Percentiles rank a stretch among this genome's conserved stretches.
These are phyloP conservation scores for Caenorhabditis briggsae DNA, from an alignment of 1,140 invertebrate genomes.

Conservation along the genomic window DNA sequence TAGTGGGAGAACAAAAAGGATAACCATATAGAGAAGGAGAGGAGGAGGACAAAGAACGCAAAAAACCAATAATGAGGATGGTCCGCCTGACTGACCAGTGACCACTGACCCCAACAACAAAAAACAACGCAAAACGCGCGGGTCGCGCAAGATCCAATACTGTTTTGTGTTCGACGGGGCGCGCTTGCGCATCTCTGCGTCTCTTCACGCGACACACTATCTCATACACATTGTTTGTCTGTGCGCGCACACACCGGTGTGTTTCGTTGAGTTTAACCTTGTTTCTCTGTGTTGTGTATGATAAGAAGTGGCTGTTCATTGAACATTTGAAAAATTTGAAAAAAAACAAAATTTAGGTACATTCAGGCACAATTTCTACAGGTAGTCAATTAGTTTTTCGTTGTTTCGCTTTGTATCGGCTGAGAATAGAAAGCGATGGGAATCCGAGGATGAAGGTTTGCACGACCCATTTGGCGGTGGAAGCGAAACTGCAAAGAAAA, in stretches of 20 bases:
- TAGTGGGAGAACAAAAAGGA: neutral
- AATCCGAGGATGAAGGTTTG: slow-evolving; percentile 74
- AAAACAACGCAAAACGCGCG: neutral
- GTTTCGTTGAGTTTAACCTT: slow-evolving; percentile 30
- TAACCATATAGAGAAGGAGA: neutral
- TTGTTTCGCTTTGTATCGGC: slow-evolving; percentile 59
- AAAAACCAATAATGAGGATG: neutral
- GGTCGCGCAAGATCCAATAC: neutral
- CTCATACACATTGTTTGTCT: neutral
- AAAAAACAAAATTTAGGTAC: neutral
- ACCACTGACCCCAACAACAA: slow-evolving; percentile 12
- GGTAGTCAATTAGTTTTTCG: slow-evolving; percentile 55
- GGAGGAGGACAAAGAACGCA: neutral
- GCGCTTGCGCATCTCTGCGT: slow-evolving; percentile 6
- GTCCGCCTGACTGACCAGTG: neutral
- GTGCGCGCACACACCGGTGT: neutral
- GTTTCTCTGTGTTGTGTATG: neutral
- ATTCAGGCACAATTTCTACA: neutral
- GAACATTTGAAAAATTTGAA: neutral
- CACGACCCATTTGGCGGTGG: slow-evolving; percentile 72
- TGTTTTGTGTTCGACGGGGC: neutral
- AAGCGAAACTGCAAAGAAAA: slow-evolving; percentile 50
- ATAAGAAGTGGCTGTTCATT: slow-evolving; percentile 37
- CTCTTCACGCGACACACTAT: neutral
- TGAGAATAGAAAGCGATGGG: slow-evolving; percentile 68